Base-by-base conservation (phyloP, 2,888 invertebrate species). In the Argynnis bischoffii region DNA sequence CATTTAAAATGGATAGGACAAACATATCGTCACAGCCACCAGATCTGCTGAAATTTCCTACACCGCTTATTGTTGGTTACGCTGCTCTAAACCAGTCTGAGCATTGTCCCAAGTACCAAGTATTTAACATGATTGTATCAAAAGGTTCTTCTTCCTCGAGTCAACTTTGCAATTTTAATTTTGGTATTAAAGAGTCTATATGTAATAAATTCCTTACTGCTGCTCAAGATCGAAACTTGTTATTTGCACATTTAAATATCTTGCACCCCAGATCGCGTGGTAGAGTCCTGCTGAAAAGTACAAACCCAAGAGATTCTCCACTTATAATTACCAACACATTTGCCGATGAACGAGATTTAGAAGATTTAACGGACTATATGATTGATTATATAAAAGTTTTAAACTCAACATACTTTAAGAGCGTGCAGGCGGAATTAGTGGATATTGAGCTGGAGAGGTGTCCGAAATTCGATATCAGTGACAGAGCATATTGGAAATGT, bases 401-500 rank as follows among this genome's bases (percentile, higher is more conserved):
- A 0, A 70, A 83, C 6, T 78, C 83, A 0, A 67, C 77, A 11
- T 77, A 77, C 16, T 84, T 85, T 47, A 77, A 71, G 54, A 75
- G 59, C 4, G 69, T 79, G 2, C 75, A 72, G 14, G 79, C 79
- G 1, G 70, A 77, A 3, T 63, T 79, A 4, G 75, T 79, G 5
- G 78, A 80, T 66, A 61, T 76, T 1, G 93, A 95, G 74, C 82
- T 96, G 16, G 85, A 94, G n/a, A 69, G 35, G 46, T 76, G 77
- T 55, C 26, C 51, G 0, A 60, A 56, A 3, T 35, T 66, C 16
- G 55, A 46, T 95, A 96, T 1, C 94, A 95, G 96, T 95, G 0
- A 87, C 95, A 1, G 90, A 93, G 31, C 95, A 0, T 95, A 95
- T 77, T 94, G 94, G 92, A 90, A 88, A 41, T 95, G 95, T 75